A percentile compares a stretch with the other conserved stretches of the same genome.
These are phyloP conservation scores for Lomographa bimaculata DNA, from an alignment of 2,888 invertebrate species.

Conservation along the genomic window DNA sequence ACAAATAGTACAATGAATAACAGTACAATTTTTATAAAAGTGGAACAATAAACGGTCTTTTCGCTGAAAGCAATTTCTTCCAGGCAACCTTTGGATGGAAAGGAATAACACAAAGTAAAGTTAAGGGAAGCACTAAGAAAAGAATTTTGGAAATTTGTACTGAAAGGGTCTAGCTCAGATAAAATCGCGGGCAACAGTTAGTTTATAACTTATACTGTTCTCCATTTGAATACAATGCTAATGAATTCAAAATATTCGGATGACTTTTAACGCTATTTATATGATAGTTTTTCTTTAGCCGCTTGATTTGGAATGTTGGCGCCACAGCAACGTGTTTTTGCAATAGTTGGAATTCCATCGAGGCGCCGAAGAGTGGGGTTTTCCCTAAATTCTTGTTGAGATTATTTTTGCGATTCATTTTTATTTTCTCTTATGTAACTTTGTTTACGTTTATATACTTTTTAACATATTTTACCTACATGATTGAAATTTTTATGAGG, in stretches of 20 bases:
- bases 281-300: constrained; percentile 12
- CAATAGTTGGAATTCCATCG: constrained; percentile 17
- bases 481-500: no score
- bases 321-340: constrained; percentile 22
- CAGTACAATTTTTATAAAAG: no score
- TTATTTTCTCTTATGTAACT: constrained; percentile 5
- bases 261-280: constrained; percentile 25
- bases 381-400: constrained; percentile 15
- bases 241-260: constrained; percentile 27
- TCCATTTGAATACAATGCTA: constrained; percentile 29
- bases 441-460: constrained; percentile 4
- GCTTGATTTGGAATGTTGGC: constrained; percentile 30
- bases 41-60: no score
- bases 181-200: constrained; percentile 1
- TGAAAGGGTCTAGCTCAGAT: no score
- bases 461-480: no score
- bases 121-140: no score
- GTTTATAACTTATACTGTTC: no score
- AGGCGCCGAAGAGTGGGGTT: constrained; percentile 16
- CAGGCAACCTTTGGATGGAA: no score
- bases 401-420: constrained; percentile 4
- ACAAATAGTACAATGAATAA: no score
- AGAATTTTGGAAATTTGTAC: no score
- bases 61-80: no score
- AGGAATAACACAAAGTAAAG: no score